Percentiles rank a stretch among this genome's conserved stretches.
These are phyloP conservation scores for Pseudorasbora parva DNA, from an alignment of 2,113 vertebrate species.

Conservation along the genomic window DNA sequence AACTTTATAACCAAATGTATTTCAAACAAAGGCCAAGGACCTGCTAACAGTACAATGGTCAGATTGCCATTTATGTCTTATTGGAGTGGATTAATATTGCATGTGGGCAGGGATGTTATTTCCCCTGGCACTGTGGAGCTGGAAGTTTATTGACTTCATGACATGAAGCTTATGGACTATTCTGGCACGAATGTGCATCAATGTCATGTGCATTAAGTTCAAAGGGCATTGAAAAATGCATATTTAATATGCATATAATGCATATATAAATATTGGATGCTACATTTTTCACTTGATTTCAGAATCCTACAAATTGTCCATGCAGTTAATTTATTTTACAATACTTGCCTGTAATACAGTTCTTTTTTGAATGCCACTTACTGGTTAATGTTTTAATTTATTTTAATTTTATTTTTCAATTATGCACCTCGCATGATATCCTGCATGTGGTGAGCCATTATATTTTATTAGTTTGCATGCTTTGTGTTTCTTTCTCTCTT, in stretches of 20 bases:
- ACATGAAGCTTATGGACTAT: slow-evolving; percentile 4
- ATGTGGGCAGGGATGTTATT: slow-evolving; percentile 3
- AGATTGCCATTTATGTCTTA: neutral
- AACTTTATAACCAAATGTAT: neutral
- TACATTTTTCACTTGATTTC: neutral
- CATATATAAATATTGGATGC: neutral
- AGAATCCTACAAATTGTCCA: neutral
- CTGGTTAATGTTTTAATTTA: neutral
- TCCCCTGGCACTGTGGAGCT: neutral
- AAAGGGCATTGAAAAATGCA: neutral
- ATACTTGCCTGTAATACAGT: neutral
- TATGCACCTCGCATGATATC: neutral
- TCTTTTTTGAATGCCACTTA: neutral
- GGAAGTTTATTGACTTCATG: slow-evolving; percentile 15
- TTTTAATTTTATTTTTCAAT: neutral
- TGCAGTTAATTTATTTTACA: neutral
- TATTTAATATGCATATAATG: no score
- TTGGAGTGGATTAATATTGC: slow-evolving; percentile 10
- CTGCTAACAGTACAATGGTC: slow-evolving; percentile 2
- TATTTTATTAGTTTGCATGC: slow-evolving; percentile 43
- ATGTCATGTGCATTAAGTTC: neutral
- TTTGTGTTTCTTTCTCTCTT: slow-evolving; percentile 59
- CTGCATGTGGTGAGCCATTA: slow-evolving; percentile 36
- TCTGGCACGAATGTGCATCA: neutral
- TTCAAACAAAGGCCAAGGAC: neutral